Percentiles rank a stretch among this genome's conserved stretches.
These are phyloP conservation scores for Latrodectus elegans DNA, from an alignment of 2,888 invertebrate species.

Conservation along the genomic window DNA sequence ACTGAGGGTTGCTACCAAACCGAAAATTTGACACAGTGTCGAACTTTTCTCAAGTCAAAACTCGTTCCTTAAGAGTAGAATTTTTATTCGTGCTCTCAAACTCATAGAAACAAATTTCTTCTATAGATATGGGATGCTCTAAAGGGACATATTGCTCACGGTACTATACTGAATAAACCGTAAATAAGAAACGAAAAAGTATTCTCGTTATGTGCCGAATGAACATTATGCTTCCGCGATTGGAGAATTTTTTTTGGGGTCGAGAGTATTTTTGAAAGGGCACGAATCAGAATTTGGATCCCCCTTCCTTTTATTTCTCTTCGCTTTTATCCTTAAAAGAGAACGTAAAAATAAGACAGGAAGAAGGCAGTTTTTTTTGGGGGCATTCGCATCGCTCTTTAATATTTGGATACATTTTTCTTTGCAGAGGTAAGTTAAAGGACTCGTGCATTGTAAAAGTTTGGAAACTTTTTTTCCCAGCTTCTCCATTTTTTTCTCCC, in stretches of 20 bases:
- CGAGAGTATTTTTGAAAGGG: conserved; percentile 34
- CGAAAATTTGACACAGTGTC: too few species aligned
- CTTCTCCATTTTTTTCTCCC: neutral
- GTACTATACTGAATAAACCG: neutral
- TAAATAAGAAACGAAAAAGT: conserved; percentile 24
- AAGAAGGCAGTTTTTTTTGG: neutral
- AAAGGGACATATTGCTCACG: neutral
- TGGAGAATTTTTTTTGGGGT: conserved; percentile 38
- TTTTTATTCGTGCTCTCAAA: neutral
- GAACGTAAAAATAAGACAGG: neutral
- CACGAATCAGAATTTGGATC: conserved; percentile 37
- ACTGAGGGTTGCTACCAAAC: too few species aligned
- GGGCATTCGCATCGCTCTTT: conserved; percentile 42
- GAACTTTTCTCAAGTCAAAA: too few species aligned
- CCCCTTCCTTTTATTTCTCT: conserved; percentile 19
- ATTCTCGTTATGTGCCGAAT: conserved; percentile 27
- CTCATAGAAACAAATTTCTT: neutral
- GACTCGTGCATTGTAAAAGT: conserved; percentile 20
- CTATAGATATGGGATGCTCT: neutral
- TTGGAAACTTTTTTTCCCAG: conserved; percentile 44
- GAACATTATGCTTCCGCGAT: conserved; percentile 26
- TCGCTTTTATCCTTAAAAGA: conserved; percentile 8
- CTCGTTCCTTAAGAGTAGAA: neutral
- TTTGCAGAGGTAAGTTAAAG: conserved; percentile 10
- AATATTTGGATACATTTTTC: conserved; percentile 25